A percentile compares a stretch with the other conserved stretches of the same genome.
phyloP scores from a whole-genome alignment of 2,888 invertebrate species.

The Heliconius ismenius region DNA sequence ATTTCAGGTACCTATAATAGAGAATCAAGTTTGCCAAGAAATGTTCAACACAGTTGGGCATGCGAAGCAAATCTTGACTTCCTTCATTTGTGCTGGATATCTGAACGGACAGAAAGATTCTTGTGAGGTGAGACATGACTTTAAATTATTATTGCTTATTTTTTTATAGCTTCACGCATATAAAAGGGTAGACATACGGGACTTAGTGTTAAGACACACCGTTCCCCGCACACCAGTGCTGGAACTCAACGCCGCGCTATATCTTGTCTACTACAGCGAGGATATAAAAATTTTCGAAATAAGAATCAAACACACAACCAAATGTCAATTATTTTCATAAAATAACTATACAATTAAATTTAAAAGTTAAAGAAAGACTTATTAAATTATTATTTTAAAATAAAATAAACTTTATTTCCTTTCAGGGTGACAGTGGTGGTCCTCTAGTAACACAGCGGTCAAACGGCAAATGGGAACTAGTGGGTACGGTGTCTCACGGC shows the following conservation, averaged over 20 bases:
- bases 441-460: conserved; percentile 91
- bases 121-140: conserved; percentile 87
- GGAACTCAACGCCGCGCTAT: background rate
- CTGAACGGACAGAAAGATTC: conserved; percentile 95
- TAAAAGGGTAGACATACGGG: too few species aligned
- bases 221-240: background rate
- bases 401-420: conserved; percentile 36
- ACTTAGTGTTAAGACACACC: too few species aligned
- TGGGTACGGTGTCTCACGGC: conserved; percentile 96
- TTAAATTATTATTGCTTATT: background rate
- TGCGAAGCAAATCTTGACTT: conserved; percentile 91
- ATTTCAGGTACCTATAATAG: conserved; percentile 91
- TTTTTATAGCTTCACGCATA: background rate
- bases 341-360: too few species aligned
- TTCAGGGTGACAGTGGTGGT: conserved; percentile 95
- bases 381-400: background rate
- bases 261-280: background rate
- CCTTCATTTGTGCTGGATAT: conserved; percentile 96
- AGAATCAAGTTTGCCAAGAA: conserved; percentile 94
- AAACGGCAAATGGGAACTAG: conserved; percentile 92
- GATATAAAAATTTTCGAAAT: background rate
- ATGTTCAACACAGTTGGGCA: conserved; percentile 97
- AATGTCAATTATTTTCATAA: too few species aligned
- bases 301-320: background rate
- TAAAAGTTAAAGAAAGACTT: too few species aligned